phyloP scores from a whole-genome alignment of 2,797 vertebrate genomes.

The Coilia nasus region DNA sequence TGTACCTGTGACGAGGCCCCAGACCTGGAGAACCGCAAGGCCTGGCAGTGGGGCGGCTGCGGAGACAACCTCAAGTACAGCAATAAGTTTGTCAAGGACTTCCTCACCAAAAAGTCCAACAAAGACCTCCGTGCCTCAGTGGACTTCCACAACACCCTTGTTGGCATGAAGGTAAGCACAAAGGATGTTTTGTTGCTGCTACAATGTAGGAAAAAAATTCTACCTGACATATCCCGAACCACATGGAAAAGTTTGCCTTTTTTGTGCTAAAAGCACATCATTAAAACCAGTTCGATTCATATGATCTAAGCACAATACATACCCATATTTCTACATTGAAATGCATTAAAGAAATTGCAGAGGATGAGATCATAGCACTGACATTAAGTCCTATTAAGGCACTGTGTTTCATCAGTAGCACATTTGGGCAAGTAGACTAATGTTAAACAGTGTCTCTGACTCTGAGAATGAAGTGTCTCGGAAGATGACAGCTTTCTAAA shows the following conservation, averaged over 20 bases:
- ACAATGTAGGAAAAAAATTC: not conserved
- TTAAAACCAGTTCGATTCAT: not conserved
- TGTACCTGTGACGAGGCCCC: slow-evolving; percentile 98
- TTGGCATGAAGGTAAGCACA: slow-evolving; percentile 91
- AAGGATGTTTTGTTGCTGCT: not conserved
- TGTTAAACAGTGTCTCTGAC: not conserved
- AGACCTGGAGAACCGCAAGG: slow-evolving; percentile 94
- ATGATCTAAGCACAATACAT: not conserved
- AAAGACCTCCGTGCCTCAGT: slow-evolving; percentile 93
- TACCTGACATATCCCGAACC: not conserved
- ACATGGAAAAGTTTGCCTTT: not conserved
- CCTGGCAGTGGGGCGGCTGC: slow-evolving; percentile 98
- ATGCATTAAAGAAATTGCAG: not conserved
- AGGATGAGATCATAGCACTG: not conserved
- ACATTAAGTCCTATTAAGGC: not conserved
- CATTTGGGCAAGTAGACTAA: not conserved
- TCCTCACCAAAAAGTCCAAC: slow-evolving; percentile 93
- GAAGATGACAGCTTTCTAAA: slow-evolving; percentile 39
- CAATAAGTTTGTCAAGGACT: slow-evolving; percentile 98
- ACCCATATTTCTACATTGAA: no score
- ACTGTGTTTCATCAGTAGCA: not conserved
- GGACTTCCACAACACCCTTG: slow-evolving; percentile 97
- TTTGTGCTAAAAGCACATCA: not conserved
- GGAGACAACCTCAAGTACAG: slow-evolving; percentile 99
- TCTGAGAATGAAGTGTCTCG: not conserved